Conservation (phyloP, 2,888 invertebrate species). For the Cybosia mesomella region DNA sequence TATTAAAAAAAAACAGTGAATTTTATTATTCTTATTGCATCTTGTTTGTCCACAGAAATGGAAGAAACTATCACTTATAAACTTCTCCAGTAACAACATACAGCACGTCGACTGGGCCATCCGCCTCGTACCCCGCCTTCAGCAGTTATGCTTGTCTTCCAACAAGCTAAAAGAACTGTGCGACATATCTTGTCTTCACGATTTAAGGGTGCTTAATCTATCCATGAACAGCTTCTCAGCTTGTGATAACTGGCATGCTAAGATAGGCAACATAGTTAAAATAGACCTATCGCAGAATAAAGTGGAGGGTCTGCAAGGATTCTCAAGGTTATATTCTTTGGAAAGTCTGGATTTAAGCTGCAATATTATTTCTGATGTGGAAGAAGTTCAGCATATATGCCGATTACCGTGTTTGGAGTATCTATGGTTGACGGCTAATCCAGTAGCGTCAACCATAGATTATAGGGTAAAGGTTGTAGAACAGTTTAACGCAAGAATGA, state of each 20-base stretch:
- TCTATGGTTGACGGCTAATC: constrained; percentile 95
- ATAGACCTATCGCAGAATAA: constrained; percentile 95
- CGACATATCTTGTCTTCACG: constrained; percentile 92
- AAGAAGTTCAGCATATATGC: constrained; percentile 93
- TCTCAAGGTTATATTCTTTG: constrained; percentile 94
- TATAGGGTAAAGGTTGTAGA: constrained; percentile 96
- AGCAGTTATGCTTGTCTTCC: constrained; percentile 91
- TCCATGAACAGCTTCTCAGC: constrained; percentile 92
- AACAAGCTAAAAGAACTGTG: constrained; percentile 92
- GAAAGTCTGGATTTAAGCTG: constrained; percentile 95
- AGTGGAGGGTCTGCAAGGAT: constrained; percentile 90
- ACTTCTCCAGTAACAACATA: constrained; percentile 93
- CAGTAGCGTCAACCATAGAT: constrained; percentile 94
- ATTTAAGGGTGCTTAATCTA: constrained; percentile 91
- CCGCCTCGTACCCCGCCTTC: constrained; percentile 91
- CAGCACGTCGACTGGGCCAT: constrained; percentile 93
- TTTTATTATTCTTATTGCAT: background rate
- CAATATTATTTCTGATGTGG: constrained; percentile 93
- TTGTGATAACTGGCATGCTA: constrained; percentile 93
- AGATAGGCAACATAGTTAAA: constrained; percentile 95
- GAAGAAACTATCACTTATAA: constrained; percentile 90
- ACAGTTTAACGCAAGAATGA: constrained; percentile 93
- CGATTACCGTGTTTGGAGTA: constrained; percentile 95
- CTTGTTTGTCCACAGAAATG: constrained; percentile 86
- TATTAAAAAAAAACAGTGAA: no score